Evolutionary conservation across 2,113 vertebrate genomes (phyloP).

Genomic region (Crotophaga sulcirostris): DNA sequence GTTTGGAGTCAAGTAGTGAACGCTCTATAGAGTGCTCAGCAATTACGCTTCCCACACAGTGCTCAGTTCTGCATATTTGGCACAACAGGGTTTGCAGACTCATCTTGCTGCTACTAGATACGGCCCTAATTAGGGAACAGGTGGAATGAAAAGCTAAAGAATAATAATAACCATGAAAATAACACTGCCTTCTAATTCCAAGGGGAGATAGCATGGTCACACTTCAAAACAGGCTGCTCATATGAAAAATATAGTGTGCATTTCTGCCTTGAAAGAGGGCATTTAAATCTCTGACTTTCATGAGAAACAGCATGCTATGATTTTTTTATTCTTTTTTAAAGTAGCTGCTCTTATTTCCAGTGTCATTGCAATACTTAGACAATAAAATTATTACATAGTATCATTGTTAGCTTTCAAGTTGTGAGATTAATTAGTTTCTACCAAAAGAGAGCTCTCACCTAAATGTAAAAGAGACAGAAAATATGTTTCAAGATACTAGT

Average conservation of each 20-base stretch:
- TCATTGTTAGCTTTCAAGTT: neutral
- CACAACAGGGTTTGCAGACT: neutral
- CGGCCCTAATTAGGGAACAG: neutral
- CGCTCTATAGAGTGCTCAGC: neutral
- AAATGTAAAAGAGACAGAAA: neutral
- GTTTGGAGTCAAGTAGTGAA: neutral
- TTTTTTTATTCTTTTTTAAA: neutral
- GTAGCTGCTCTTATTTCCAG: neutral
- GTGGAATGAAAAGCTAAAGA: neutral
- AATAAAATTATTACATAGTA: neutral
- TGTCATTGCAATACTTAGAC: neutral
- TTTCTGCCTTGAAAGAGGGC: neutral
- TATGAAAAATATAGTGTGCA: neutral
- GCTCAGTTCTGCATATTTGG: neutral
- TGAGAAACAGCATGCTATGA: neutral
- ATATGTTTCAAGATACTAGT: neutral
- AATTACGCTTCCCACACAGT: neutral
- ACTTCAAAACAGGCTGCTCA: neutral
- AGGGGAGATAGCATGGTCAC: neutral
- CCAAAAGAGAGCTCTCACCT: neutral
- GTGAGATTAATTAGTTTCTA: neutral
- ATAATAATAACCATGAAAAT: neutral
- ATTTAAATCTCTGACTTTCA: neutral
- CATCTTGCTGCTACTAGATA: neutral
- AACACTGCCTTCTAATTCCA: neutral